Conservation (phyloP, 2,888 invertebrate species). For the Masnerella sp. region DNA sequence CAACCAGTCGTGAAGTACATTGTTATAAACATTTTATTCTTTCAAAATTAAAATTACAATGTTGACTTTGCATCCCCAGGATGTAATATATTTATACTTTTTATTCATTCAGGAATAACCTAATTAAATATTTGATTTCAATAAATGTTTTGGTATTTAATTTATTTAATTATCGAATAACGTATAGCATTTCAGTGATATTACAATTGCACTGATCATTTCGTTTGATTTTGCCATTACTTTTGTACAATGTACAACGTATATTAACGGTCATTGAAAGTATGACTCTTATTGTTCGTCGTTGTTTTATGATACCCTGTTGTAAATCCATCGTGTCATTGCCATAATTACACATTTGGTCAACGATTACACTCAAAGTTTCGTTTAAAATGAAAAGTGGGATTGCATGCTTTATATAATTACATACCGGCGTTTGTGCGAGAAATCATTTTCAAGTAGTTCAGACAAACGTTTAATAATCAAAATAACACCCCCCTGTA, state of each 20-base stretch:
- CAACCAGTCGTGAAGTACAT: no score
- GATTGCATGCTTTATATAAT: constrained; percentile 45
- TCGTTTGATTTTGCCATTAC: no score
- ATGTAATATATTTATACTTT: no score
- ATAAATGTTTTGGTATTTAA: neutral
- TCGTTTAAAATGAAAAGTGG: constrained; percentile 39
- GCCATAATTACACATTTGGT: constrained; percentile 37
- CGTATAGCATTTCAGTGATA: neutral
- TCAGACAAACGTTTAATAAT: constrained; percentile 55
- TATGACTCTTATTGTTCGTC: no score
- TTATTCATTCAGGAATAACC: no score
- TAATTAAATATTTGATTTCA: no score
- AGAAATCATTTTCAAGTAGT: constrained; percentile 50
- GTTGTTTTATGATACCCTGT: neutral
- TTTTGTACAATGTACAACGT: no score
- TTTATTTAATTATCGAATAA: constrained; percentile 2
- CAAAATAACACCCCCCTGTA: constrained; percentile 52
- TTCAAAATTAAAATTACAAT: no score
- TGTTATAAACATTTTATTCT: no score
- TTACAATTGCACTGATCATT: no score
- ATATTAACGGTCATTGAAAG: neutral
- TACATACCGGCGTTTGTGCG: constrained; percentile 29
- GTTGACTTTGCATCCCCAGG: no score
- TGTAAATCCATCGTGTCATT: constrained; percentile 21
- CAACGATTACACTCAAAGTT: constrained; percentile 27